Conservation (phyloP, 2,888 invertebrate genomes). For the Andricus curvator region DNA sequence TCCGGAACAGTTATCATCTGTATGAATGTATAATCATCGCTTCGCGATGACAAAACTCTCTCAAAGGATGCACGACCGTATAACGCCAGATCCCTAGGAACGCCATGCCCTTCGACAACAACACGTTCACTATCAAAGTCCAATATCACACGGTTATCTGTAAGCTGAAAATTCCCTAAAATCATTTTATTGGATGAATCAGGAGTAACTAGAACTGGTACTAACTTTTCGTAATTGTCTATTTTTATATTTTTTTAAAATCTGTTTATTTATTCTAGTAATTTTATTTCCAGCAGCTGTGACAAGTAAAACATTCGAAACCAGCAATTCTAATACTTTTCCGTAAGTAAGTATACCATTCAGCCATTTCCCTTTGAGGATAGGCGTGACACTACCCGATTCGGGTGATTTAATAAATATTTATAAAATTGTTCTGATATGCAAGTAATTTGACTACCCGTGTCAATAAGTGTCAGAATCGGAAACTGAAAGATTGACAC, state of each 20-base stretch:
- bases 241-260: no score
- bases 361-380: no score
- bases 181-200: conserved; percentile 49
- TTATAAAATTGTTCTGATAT: conserved; percentile 45
- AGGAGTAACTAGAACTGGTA: conserved; percentile 49
- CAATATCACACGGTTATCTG: conserved; percentile 44
- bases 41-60: not conserved
- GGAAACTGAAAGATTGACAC: not conserved
- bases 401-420: conserved; percentile 20
- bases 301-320: conserved; percentile 17
- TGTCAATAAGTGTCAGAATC: not conserved
- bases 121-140: conserved; percentile 40
- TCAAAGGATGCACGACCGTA: not conserved
- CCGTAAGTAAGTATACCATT: no score
- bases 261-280: no score
- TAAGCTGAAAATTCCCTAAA: conserved; percentile 53
- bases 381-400: no score
- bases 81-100: not conserved
- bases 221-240: conserved; percentile 10
- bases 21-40: not conserved
- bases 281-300: no score
- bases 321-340: conserved; percentile 31
- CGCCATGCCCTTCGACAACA: no score
- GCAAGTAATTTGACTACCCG: conserved; percentile 38
- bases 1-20: not conserved